Conservation (phyloP, 2,113 vertebrate genomes). For the Thryonomys swinderianus region DNA sequence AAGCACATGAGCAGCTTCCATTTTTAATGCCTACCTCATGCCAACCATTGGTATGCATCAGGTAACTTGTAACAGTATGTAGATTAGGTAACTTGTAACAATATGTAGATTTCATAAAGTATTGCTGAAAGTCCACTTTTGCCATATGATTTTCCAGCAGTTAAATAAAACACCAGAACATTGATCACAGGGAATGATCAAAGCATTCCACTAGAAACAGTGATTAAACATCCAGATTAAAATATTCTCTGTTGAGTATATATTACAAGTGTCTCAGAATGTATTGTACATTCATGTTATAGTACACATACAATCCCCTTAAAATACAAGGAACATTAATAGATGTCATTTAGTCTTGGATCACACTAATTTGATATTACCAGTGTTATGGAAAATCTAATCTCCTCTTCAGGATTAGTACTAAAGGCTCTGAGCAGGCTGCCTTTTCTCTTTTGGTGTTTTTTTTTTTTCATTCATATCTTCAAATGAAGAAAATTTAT, state of each 20-base stretch:
- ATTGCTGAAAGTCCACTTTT: slow-evolving; percentile 60
- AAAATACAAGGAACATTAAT: slow-evolving; percentile 76
- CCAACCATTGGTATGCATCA: neutral
- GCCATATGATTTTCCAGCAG: slow-evolving; percentile 72
- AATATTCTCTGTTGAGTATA: slow-evolving; percentile 75
- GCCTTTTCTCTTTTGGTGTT: slow-evolving; percentile 68
- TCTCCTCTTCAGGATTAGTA: slow-evolving; percentile 69
- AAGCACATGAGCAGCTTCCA: neutral
- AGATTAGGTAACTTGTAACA: neutral
- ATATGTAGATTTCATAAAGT: slow-evolving; percentile 14
- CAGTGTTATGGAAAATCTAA: slow-evolving; percentile 67
- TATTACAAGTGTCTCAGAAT: slow-evolving; percentile 75
- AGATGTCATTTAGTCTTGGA: slow-evolving; percentile 77
- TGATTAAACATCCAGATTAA: slow-evolving; percentile 79
- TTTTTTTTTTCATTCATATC: slow-evolving; percentile 17
- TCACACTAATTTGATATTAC: slow-evolving; percentile 71
- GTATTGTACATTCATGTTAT: slow-evolving; percentile 70
- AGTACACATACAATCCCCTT: slow-evolving; percentile 77
- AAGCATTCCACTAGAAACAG: slow-evolving; percentile 66
- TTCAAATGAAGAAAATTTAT: slow-evolving; percentile 36
- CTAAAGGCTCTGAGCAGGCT: slow-evolving; percentile 76
- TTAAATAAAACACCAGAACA: slow-evolving; percentile 73
- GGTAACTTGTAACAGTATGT: slow-evolving; percentile 33
- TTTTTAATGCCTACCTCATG: slow-evolving; percentile 68
- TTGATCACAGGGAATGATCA: neutral